Evolutionary conservation across 2,888 invertebrate genomes (phyloP).

Genomic region (Spilosoma lubricipeda): DNA sequence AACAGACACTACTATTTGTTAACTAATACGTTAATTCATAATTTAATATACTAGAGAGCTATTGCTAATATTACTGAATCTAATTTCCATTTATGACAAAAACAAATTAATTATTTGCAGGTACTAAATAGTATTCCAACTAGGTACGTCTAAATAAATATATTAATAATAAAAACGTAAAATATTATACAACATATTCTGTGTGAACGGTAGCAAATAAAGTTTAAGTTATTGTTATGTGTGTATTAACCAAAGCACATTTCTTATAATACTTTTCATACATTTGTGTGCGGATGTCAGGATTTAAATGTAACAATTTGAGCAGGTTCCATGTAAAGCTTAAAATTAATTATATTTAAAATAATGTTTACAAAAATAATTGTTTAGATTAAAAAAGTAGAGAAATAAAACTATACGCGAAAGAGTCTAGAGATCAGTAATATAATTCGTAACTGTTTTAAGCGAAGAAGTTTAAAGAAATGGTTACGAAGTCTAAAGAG

Average conservation of each 20-base stretch:
- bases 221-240: not conserved
- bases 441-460: not conserved
- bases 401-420: not conserved
- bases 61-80: slow-evolving; percentile 21
- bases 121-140: slow-evolving; percentile 29
- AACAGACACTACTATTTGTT: slow-evolving; percentile 27
- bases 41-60: slow-evolving; percentile 38
- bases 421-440: not conserved
- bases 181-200: not conserved
- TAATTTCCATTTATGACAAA: slow-evolving; percentile 22
- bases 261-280: not conserved
- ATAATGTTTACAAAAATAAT: not conserved
- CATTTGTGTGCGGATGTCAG: not conserved
- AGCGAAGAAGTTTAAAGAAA: not conserved
- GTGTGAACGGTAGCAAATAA: slow-evolving; percentile 2
- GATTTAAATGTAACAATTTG: not conserved
- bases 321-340: not conserved
- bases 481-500: not conserved
- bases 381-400: not conserved
- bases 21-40: slow-evolving; percentile 29
- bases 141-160: slow-evolving; percentile 13
- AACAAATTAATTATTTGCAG: slow-evolving; percentile 30
- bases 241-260: not conserved
- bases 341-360: not conserved
- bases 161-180: slow-evolving; percentile 11